Evolutionary conservation across 2,888 invertebrate species (phyloP).

Genomic region (Trachelus tabidus): DNA sequence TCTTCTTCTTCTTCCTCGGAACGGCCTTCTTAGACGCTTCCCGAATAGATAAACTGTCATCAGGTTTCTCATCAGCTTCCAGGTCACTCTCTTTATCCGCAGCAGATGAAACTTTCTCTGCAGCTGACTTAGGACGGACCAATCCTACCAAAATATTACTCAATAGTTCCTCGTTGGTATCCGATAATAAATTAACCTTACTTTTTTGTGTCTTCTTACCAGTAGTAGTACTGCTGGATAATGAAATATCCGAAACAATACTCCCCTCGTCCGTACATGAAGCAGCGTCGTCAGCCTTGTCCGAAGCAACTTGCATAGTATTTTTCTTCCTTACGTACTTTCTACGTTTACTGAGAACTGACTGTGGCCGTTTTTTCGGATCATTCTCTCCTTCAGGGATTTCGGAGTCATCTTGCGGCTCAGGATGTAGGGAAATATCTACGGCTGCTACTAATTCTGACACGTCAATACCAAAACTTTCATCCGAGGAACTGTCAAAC

Average conservation of each 20-base stretch:
- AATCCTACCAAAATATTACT: constrained; percentile 42
- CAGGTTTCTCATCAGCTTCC: constrained; percentile 36
- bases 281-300: constrained; percentile 28
- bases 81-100: constrained; percentile 33
- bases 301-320: constrained; percentile 9
- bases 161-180: constrained; percentile 42
- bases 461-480: constrained; percentile 57
- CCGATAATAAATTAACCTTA: constrained; percentile 16
- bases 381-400: background rate
- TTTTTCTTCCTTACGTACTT: background rate
- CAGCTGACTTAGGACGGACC: constrained; percentile 16
- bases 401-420: constrained; percentile 26
- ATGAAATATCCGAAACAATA: constrained; percentile 50
- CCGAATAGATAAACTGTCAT: constrained; percentile 9
- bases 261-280: constrained; percentile 49
- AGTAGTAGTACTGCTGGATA: constrained; percentile 38
- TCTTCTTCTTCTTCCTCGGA: constrained; percentile 50
- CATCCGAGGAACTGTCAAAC: constrained; percentile 59
- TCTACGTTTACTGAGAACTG: constrained; percentile 8
- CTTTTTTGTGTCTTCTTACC: constrained; percentile 21
- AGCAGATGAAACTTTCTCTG: constrained; percentile 15
- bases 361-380: background rate
- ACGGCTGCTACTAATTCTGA: constrained; percentile 51
- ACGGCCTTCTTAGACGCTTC: background rate
- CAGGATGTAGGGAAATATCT: constrained; percentile 53